Base-by-base conservation (phyloP, 2,888 invertebrate species). In the Drosophila silvestris region DNA sequence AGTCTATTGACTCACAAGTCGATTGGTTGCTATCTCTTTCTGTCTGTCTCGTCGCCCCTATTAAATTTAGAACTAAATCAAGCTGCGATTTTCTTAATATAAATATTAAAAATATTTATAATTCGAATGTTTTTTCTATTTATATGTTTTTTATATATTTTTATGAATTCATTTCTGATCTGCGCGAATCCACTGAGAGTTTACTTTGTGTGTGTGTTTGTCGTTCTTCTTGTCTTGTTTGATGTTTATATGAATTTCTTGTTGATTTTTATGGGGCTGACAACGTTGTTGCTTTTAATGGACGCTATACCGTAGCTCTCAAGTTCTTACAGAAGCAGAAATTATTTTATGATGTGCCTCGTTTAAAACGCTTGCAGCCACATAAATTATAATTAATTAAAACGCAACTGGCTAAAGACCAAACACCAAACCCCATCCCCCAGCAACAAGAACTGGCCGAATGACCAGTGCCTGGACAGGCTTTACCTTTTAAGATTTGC, bases 301-400 rank as follows among this genome's bases (percentile, higher is more conserved):
- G 75, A 82, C 69, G 81, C 70, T 37, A 74, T 73, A 60, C 59
- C 74, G 37, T n/a, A 52, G 66, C 66, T 75, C 58, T 60, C 56
- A 58, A 51, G 53, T 52, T 79, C 53, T 67, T 78, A 75, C 75
- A 65, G 68, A 71, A 59, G 68, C 72, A 65, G 69, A 64, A 73
- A 90, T 85, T 70, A 83, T 85, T 87, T 88, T 91, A 89, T 89
- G 85, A 79, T 83, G 79, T 85, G 88, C 80, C 74, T 82, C 77
- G 75, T 79, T 83, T 77, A 81, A 83, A 85, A 74, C 67, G 77
- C 85, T 80, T 81, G 79, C 83, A 82, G 70, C 65, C 74, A 79
- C 85, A 90, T 90, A 91, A 91, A 90, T 90, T 90, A 77, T 76
- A 81, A 75, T 88, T 89, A 90, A 90, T 90, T 91, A 90, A 83